These are phyloP conservation scores for Gasterosteus nipponicus DNA, from an alignment of 2,113 vertebrate genomes.

Conservation along the genomic window DNA sequence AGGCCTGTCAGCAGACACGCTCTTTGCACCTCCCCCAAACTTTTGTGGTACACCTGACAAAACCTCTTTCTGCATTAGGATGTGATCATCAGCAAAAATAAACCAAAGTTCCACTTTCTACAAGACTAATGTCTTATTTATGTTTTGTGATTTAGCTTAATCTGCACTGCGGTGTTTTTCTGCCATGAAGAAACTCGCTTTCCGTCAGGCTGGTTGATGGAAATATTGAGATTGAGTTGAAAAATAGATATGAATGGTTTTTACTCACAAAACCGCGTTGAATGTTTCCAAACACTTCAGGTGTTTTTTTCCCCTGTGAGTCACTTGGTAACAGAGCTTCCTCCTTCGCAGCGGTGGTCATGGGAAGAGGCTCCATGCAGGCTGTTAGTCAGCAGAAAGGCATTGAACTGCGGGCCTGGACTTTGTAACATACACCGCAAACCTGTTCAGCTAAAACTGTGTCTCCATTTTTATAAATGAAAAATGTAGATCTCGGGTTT, in stretches of 20 bases:
- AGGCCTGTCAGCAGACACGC: conserved; percentile 57
- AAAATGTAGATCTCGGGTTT: background rate
- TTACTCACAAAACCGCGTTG: conserved; percentile 71
- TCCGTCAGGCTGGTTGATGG: conserved; percentile 52
- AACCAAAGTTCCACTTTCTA: conserved; percentile 15
- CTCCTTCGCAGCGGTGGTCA: conserved; percentile 72
- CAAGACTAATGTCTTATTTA: conserved; percentile 26
- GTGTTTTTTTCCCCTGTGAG: conserved; percentile 68
- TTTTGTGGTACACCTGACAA: conserved; percentile 58
- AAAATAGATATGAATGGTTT: conserved; percentile 67
- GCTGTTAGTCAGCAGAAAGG: conserved; percentile 73
- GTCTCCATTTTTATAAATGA: background rate
- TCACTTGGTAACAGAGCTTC: conserved; percentile 75
- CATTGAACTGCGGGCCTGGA: conserved; percentile 58
- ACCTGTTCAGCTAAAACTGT: conserved; percentile 39
- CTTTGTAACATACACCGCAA: conserved; percentile 58
- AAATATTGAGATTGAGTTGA: conserved; percentile 72
- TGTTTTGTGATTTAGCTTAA: conserved; percentile 34
- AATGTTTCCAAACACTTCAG: conserved; percentile 69
- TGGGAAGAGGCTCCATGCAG: conserved; percentile 64
- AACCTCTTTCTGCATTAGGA: conserved; percentile 56
- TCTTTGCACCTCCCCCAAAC: conserved; percentile 52
- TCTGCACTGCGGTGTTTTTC: conserved; percentile 39
- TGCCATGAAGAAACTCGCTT: conserved; percentile 34
- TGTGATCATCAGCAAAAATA: conserved; percentile 65